Base-by-base conservation (phyloP, 2,113 vertebrate genomes). In the Seriola rivoliana region DNA sequence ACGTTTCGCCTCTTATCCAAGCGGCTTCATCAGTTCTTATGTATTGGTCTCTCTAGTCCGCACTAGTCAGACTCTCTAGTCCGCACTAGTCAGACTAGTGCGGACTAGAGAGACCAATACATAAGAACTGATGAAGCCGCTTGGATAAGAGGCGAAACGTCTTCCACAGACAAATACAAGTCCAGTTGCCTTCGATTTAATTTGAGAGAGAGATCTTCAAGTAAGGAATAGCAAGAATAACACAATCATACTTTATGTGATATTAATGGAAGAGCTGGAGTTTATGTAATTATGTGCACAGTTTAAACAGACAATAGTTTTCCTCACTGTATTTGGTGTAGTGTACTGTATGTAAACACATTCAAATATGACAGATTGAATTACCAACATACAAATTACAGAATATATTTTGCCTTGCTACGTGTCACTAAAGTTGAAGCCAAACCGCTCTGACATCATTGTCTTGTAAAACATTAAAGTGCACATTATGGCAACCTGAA, bases 401-500 rank as follows among this genome's bases (percentile, higher is more conserved):
- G 8, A 32, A 32, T 12, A 29, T 36, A 38, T 52, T 44, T 69
- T 44, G 12, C 29, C 4, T 54, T 40, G 36, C 16, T 7, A 19
- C 5, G 4, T 46, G 17, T 52, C 7, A 19, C 13, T 40, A 25
- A 68, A 34, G 32, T 48, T 55, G 4, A 12, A 44, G 25, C 7
- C 19, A 3, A 46, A 70, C 25, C 52, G n/a, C 19, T 52, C 52
- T 29, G 36, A 52, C 42, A 55, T 44, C 1, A 40, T 7, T 44
- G 55, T 58, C 25, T 40, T n/a, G 25, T 55, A 12, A 82, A 71
- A 69, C 29, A 60, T 60, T 66, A 52, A 5, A 57, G 13, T 23
- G 14, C 23, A 52, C 9, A 48, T 69, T 17, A 57, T 54, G 48
- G 77, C 21, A 72, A 40, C 62, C 54, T 74, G 29, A 60, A 13